Evolutionary conservation across 1,140 invertebrate species (phyloP).

Genomic region (Spodoptera litura): DNA sequence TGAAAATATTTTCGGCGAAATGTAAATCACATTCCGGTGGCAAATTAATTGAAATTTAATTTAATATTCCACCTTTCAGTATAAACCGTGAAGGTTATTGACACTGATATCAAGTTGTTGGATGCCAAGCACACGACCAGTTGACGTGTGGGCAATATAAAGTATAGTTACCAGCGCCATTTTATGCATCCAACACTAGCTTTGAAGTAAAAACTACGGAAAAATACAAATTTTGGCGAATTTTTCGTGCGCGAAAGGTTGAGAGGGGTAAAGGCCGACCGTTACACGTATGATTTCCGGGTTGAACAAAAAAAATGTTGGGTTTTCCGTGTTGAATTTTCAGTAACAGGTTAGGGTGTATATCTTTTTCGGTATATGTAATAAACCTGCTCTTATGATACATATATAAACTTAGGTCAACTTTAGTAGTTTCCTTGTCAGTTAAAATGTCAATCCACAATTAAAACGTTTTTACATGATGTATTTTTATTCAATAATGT

Average conservation of each 20-base stretch:
- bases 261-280: background rate
- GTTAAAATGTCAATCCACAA: too few species aligned
- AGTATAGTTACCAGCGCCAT: background rate
- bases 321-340: too few species aligned
- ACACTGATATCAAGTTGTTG: slow-evolving; percentile 6
- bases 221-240: background rate
- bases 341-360: too few species aligned
- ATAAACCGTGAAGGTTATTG: background rate
- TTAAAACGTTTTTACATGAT: too few species aligned
- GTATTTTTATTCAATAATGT: too few species aligned
- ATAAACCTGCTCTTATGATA: too few species aligned
- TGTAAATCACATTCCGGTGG: background rate
- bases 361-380: too few species aligned
- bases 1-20: background rate
- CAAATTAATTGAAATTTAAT: slow-evolving; percentile 20
- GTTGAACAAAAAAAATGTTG: background rate
- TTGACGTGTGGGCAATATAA: slow-evolving; percentile 12
- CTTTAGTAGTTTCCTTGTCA: too few species aligned
- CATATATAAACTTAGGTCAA: too few species aligned
- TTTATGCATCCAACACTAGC: background rate
- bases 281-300: background rate
- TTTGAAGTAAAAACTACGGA: slow-evolving; percentile 2
- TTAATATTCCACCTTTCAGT: slow-evolving; percentile 1
- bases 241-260: background rate
- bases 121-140: background rate